Evolutionary conservation across 2,797 vertebrate genomes (phyloP).

Genomic region (Miichthys miiuy): DNA sequence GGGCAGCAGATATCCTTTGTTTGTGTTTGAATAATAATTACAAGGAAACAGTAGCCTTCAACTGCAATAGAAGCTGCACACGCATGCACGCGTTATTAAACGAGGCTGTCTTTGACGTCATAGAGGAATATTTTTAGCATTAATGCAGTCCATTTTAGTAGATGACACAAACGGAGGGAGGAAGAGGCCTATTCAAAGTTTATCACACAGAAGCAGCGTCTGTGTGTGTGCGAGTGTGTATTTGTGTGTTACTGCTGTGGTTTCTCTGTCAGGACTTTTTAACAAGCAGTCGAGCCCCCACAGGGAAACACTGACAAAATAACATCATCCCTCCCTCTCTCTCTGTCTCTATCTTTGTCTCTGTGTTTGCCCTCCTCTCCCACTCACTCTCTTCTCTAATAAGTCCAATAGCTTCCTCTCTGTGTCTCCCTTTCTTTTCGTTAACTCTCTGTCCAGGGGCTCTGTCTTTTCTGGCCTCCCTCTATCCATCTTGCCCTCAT

Average conservation of each 20-base stretch:
- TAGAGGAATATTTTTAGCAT: slow-evolving; percentile 52
- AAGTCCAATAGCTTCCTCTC: slow-evolving; percentile 70
- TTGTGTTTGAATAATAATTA: slow-evolving; percentile 58
- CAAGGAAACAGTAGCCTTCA: slow-evolving; percentile 48
- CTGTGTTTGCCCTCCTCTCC: slow-evolving; percentile 62
- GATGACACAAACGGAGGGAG: slow-evolving; percentile 43
- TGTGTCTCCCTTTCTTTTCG: slow-evolving; percentile 53
- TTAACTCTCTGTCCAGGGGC: slow-evolving; percentile 65
- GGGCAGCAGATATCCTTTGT: slow-evolving; percentile 33
- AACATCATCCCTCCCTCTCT: slow-evolving; percentile 68
- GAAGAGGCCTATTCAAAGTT: slow-evolving; percentile 56
- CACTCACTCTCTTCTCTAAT: slow-evolving; percentile 69
- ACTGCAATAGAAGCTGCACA: slow-evolving; percentile 1
- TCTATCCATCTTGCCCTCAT: slow-evolving; percentile 63
- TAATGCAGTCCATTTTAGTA: slow-evolving; percentile 46
- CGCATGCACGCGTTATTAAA: slow-evolving; percentile 35
- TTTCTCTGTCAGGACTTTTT: slow-evolving; percentile 85
- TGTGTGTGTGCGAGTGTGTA: slow-evolving; percentile 42
- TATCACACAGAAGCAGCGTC: slow-evolving; percentile 47
- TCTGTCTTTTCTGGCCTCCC: slow-evolving; percentile 60
- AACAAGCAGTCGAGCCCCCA: slow-evolving; percentile 80
- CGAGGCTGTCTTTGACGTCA: slow-evolving; percentile 58
- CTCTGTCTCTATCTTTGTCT: slow-evolving; percentile 51
- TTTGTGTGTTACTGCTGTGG: slow-evolving; percentile 63
- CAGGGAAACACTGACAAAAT: slow-evolving; percentile 80